Evolutionary conservation across 1,140 invertebrate genomes (phyloP).

Genomic region (Eciton burchellii): DNA sequence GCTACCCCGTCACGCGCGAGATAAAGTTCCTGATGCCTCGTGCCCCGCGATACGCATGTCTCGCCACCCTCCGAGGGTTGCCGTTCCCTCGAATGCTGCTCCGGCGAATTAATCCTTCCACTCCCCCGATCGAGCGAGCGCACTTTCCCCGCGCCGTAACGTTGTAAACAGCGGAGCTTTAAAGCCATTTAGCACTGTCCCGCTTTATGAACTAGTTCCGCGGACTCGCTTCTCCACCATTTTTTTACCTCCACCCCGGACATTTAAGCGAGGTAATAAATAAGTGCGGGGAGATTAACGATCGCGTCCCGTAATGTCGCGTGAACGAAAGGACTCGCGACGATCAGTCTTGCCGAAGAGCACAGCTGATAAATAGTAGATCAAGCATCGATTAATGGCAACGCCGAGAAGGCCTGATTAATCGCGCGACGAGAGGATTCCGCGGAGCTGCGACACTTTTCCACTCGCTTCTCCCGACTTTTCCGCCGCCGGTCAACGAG

Average conservation of each 20-base stretch:
- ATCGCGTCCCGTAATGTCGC: not conserved
- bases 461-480: too few relatives aligned
- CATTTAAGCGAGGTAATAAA: not conserved
- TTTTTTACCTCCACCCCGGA: not conserved
- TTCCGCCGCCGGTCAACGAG: not conserved
- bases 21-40: constrained; percentile 61
- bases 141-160: not conserved
- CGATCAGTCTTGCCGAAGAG: not conserved
- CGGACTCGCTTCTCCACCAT: not conserved
- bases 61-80: not conserved
- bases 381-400: not conserved
- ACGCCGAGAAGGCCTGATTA: not conserved
- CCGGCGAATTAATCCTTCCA: constrained; percentile 32
- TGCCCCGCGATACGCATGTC: constrained; percentile 7
- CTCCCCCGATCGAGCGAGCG: not conserved
- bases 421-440: not conserved
- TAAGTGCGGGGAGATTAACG: not conserved
- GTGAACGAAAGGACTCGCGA: not conserved
- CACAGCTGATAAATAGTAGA: not conserved
- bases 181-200: not conserved
- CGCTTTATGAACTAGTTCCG: not conserved
- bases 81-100: not conserved
- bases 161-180: constrained; percentile 22
- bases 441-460: not conserved
- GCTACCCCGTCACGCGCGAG: constrained; percentile 42